Evolutionary conservation across 2,888 invertebrate genomes (phyloP).

Genomic region (Diploptera punctata): DNA sequence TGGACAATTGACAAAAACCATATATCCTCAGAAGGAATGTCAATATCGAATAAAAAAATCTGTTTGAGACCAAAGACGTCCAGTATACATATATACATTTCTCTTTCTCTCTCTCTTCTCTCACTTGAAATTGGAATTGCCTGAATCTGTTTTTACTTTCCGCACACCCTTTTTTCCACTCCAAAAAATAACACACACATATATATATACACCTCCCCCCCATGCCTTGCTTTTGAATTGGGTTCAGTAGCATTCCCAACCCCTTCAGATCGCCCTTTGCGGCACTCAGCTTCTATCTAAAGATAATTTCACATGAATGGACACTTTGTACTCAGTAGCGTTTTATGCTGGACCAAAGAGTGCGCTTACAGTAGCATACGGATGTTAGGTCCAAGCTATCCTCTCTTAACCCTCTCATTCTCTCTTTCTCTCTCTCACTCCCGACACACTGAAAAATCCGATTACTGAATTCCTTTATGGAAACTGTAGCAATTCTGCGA

Average conservation of each 20-base stretch:
- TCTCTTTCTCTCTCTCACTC: no score
- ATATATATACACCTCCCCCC: background rate
- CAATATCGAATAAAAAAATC: no score
- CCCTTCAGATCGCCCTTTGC: constrained; percentile 21
- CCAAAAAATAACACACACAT: background rate
- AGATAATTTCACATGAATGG: constrained; percentile 39
- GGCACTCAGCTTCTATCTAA: constrained; percentile 13
- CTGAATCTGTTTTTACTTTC: constrained; percentile 21
- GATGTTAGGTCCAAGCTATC: no score
- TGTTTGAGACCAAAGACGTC: no score
- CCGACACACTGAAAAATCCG: no score
- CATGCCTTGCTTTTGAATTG: background rate
- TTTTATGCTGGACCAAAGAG: constrained; percentile 22
- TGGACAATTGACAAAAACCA: no score
- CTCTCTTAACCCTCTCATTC: no score
- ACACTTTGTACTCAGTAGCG: constrained; percentile 37
- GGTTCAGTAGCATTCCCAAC: background rate
- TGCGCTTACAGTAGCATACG: background rate
- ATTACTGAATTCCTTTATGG: no score
- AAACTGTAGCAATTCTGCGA: no score
- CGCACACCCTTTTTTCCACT: constrained; percentile 4
- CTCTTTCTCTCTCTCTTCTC: background rate
- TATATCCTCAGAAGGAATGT: no score
- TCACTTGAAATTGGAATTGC: constrained; percentile 19
- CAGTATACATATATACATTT: no score